A percentile compares a stretch with the other conserved stretches of the same genome.
phyloP scores from a whole-genome alignment of 1,140 invertebrate species.

The Macrosteles quadrilineatus region DNA sequence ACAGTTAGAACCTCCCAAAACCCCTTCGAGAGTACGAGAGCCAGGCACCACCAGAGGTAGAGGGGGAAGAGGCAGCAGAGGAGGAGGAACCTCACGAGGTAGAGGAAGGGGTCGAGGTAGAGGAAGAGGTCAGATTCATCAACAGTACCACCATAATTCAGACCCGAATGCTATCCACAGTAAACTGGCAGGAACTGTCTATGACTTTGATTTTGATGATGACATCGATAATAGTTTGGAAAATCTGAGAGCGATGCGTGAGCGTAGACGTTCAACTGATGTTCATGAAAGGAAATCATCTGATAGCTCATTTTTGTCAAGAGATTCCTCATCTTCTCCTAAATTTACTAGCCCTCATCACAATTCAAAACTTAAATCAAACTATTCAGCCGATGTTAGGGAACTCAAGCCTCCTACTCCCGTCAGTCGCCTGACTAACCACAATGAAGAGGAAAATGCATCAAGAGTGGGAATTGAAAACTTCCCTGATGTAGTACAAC shows the following conservation, averaged over 20 bases:
- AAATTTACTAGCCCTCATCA: slow-evolving; percentile 54
- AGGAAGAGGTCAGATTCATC: slow-evolving; percentile 51
- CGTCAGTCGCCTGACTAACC: slow-evolving; percentile 22
- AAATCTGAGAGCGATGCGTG: slow-evolving; percentile 76
- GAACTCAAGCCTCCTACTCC: slow-evolving; percentile 41
- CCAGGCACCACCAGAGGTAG: slow-evolving; percentile 45
- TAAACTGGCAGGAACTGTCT: slow-evolving; percentile 82
- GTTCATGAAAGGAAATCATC: slow-evolving; percentile 62
- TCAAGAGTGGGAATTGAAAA: slow-evolving; percentile 30
- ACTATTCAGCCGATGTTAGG: slow-evolving; percentile 45
- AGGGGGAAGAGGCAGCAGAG: slow-evolving; percentile 56
- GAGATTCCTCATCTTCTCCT: slow-evolving; percentile 60
- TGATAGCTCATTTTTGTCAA: slow-evolving; percentile 54
- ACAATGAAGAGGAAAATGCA: slow-evolving; percentile 41
- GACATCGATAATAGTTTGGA: slow-evolving; percentile 74
- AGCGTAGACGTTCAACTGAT: slow-evolving; percentile 76
- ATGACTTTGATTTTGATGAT: slow-evolving; percentile 83
- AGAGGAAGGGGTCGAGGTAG: slow-evolving; percentile 71
- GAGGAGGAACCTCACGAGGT: slow-evolving; percentile 56
- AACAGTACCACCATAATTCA: slow-evolving; percentile 47
- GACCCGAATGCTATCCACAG: slow-evolving; percentile 65
- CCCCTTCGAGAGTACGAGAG: slow-evolving; percentile 41
- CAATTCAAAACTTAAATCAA: slow-evolving; percentile 40
- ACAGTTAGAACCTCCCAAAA: slow-evolving; percentile 47
- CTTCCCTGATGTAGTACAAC: slow-evolving; percentile 63